phyloP scores from a whole-genome alignment of 2,888 invertebrate genomes.

The Archips xylosteana region DNA sequence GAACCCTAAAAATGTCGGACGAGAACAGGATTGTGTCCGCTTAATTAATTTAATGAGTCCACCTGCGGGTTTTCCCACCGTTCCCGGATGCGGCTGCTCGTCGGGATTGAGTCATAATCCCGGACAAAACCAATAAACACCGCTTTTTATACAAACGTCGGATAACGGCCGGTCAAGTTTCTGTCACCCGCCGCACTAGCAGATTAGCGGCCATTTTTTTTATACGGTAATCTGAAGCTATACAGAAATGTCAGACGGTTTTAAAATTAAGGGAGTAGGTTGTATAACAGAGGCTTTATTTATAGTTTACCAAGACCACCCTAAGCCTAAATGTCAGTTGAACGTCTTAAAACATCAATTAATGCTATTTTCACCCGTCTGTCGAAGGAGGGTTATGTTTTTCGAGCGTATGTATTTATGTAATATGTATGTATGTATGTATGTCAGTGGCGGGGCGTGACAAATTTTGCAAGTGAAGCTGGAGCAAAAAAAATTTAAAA shows the following conservation, averaged over 20 bases:
- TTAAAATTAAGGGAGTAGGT: neutral
- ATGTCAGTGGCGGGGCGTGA: no score
- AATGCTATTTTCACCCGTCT: no score
- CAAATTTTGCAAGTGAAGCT: no score
- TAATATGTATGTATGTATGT: no score
- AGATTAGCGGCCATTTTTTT: slow-evolving; percentile 23
- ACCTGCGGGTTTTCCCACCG: slow-evolving; percentile 24
- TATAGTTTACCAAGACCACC: no score
- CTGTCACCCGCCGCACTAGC: neutral
- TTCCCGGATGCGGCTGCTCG: slow-evolving; percentile 5
- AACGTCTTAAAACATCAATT: no score
- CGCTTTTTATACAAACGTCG: slow-evolving; percentile 11
- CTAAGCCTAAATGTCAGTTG: no score
- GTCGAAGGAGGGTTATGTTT: no score
- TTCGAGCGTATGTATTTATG: no score
- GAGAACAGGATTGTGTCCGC: slow-evolving; percentile 28
- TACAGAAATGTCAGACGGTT: neutral
- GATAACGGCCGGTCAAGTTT: neutral
- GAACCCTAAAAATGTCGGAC: neutral
- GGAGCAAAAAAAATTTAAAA: no score
- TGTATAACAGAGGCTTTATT: no score
- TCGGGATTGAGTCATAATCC: slow-evolving; percentile 31
- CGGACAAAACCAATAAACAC: slow-evolving; percentile 28
- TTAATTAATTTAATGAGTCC: slow-evolving; percentile 31
- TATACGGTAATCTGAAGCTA: neutral